Conservation (phyloP, 2,888 invertebrate genomes). For the Tortrix viridana region DNA sequence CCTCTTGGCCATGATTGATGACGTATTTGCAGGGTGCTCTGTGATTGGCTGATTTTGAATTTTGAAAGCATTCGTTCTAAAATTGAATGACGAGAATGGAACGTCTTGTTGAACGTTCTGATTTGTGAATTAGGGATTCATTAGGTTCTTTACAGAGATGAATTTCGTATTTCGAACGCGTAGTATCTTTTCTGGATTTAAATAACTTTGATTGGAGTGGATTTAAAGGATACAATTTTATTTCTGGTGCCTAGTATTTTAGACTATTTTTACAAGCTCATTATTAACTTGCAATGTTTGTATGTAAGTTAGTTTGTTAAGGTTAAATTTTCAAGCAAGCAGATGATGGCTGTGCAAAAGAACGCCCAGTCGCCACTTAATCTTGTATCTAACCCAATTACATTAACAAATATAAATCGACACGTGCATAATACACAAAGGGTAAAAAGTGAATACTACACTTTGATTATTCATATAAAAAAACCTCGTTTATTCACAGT, state of each 20-base stretch:
- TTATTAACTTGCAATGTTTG: too few species aligned
- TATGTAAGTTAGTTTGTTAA: too few species aligned
- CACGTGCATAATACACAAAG: too few species aligned
- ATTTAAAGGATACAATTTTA: not conserved
- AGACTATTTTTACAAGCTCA: too few species aligned
- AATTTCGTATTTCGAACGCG: conserved; percentile 29
- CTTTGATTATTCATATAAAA: too few species aligned
- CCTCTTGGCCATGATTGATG: conserved; percentile 60
- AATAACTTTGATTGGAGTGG: not conserved
- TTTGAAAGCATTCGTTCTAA: conserved; percentile 55
- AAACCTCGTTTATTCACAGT: not conserved
- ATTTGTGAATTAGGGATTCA: conserved; percentile 51
- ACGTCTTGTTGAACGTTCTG: conserved; percentile 52
- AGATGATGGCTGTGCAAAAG: too few species aligned
- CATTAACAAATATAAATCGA: too few species aligned
- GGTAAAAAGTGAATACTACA: too few species aligned
- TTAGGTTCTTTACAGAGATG: conserved; percentile 25
- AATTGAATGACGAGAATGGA: conserved; percentile 50
- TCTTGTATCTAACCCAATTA: too few species aligned
- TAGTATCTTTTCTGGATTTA: conserved; percentile 14
- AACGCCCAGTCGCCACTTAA: too few species aligned
- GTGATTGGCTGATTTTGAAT: conserved; percentile 71
- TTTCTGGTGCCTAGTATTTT: too few species aligned
- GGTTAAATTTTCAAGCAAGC: too few species aligned
- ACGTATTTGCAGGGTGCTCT: conserved; percentile 57